Evolutionary conservation across 92 coral and sea anemone species (phyloP).

Genomic region (Palythoa grandis): DNA sequence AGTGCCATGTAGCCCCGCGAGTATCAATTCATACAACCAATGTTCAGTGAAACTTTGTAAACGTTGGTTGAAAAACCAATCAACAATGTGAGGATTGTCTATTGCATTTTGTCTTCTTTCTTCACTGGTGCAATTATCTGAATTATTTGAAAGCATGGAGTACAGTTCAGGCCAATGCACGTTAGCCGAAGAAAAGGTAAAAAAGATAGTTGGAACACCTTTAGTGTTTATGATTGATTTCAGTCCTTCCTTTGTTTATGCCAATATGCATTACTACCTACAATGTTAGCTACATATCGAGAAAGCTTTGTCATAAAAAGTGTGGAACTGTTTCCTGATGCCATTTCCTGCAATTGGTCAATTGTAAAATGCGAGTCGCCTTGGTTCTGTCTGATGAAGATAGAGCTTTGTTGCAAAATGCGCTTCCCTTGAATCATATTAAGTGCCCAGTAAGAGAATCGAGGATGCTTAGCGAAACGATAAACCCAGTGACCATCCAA

Average conservation of each 20-base stretch:
- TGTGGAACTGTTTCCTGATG: conserved; percentile 49
- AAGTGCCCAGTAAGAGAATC: conserved; percentile 53
- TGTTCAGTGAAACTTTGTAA: not conserved
- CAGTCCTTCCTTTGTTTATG: not conserved
- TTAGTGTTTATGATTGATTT: conserved; percentile 1
- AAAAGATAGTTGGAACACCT: conserved; percentile 16
- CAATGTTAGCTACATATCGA: conserved; percentile 60
- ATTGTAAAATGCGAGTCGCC: conserved; percentile 65
- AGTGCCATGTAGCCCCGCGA: not conserved
- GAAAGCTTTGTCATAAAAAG: conserved; percentile 56
- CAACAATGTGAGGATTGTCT: conserved; percentile 28
- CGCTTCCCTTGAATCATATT: conserved; percentile 56
- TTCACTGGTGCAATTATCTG: conserved; percentile 9
- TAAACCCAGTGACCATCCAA: conserved; percentile 47
- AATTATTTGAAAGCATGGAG: not conserved
- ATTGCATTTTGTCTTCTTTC: conserved; percentile 33
- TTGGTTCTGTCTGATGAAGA: conserved; percentile 29
- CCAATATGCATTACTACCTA: conserved; percentile 54
- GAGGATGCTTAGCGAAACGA: conserved; percentile 55
- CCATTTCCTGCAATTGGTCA: conserved; percentile 58
- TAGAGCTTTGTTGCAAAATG: conserved; percentile 53
- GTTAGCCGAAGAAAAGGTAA: conserved; percentile 35
- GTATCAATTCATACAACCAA: conserved; percentile 22
- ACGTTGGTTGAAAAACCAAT: conserved; percentile 29
- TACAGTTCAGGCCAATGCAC: conserved; percentile 1